phyloP scores from a whole-genome alignment of 2,888 invertebrate species.

The Pachydiplax longipennis region DNA sequence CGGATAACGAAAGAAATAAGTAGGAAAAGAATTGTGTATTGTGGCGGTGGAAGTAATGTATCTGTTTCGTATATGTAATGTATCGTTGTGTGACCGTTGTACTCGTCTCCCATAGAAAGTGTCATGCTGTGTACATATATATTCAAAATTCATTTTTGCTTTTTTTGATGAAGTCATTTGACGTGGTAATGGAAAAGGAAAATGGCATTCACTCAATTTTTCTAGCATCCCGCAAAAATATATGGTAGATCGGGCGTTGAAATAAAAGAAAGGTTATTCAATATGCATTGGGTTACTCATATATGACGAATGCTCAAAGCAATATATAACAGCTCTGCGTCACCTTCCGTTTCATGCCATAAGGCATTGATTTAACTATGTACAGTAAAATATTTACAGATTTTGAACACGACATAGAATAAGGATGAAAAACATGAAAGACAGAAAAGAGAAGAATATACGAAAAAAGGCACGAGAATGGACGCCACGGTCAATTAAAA shows the following conservation, averaged over 20 bases:
- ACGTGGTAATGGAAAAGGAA: neutral
- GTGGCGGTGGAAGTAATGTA: neutral
- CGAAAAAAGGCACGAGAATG: neutral
- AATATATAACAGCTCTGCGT: neutral
- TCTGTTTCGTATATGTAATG: neutral
- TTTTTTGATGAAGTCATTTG: neutral
- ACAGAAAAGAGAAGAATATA: neutral
- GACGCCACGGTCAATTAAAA: neutral
- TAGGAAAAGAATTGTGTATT: neutral
- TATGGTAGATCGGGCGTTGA: neutral
- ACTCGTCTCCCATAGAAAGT: no score
- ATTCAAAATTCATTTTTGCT: no score
- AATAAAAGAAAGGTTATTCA: neutral
- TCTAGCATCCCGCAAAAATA: neutral
- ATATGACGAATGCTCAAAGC: neutral
- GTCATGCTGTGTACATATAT: no score
- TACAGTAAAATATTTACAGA: slow-evolving; percentile 7
- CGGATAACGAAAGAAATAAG: neutral
- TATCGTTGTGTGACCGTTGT: neutral
- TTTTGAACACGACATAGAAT: neutral
- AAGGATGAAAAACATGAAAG: neutral
- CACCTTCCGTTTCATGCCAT: neutral
- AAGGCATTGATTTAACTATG: neutral
- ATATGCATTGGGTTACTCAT: neutral
- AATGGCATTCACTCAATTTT: neutral